Percentiles rank a stretch among this genome's conserved stretches.
Evolutionary conservation across 37 sponge, comb jelly and placozoan genomes (phyloP).

Genomic region (Halichondria panicea): DNA sequence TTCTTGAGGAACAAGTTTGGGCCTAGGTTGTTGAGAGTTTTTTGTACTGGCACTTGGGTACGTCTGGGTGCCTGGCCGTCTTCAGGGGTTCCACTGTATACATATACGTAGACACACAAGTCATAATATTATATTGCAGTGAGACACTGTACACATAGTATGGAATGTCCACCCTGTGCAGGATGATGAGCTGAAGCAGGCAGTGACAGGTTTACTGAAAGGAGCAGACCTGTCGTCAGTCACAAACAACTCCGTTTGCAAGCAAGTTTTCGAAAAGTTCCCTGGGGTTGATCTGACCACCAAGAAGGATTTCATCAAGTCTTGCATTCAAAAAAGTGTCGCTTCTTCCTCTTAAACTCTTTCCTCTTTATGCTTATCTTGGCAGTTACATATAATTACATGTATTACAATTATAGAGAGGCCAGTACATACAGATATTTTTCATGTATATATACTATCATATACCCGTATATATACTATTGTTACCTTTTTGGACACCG

Average conservation of each 20-base stretch:
- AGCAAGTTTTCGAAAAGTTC: constrained; percentile 16
- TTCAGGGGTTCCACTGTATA: neutral
- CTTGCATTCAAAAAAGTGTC: neutral
- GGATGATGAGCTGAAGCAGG: neutral
- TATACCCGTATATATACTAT: no score
- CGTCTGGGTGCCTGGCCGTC: no score
- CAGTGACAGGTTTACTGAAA: neutral
- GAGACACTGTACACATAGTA: neutral
- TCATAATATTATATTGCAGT: neutral
- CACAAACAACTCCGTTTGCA: constrained; percentile 21
- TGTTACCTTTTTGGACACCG: no score
- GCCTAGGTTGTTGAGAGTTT: neutral
- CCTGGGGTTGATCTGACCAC: neutral
- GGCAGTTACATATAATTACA: no score
- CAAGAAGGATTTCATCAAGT: constrained; percentile 15
- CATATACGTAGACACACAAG: neutral
- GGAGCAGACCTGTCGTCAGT: constrained; percentile 7
- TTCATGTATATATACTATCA: no score
- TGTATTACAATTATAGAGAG: no score
- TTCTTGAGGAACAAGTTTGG: neutral
- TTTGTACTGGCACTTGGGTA: neutral
- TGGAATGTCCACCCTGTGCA: neutral
- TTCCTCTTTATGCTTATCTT: no score
- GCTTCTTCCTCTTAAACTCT: neutral
- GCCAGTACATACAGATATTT: no score